Evolutionary conservation across 2,888 invertebrate genomes (phyloP), one percentile per base, ranked within the genome.

Genomic region (Meloe dianella): DNA sequence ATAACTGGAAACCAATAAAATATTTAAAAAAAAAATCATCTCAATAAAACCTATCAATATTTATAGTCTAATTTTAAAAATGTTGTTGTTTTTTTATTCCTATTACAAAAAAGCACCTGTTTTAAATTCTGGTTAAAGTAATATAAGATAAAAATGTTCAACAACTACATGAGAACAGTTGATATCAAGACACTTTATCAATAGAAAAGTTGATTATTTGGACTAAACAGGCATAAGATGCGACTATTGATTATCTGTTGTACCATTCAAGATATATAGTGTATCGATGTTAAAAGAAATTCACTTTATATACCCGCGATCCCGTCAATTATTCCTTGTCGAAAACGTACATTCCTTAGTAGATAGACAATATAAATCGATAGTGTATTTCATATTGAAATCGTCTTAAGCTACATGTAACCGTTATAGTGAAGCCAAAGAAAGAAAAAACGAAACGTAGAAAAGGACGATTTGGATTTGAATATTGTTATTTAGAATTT

Each of bases 301-400:
- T 78, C 79, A 80, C 78, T 80, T 80, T 79, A 76, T 77, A 78
- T 27, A 54, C 14, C 78, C 75, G 70, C 76, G 78, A 79, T 79
- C 79, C 80, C 76, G 80, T 80, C 81, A 81, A 82, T 82, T 82
- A 82, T 80, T 80, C 77, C 76, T 73, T 75, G 80, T 80, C 80
- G 78, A 78, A 71, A 62, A 64, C 57, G 41, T 61, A 64, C 69
- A 66, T 69, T 54, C 64, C 66, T 64, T 47, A 24, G 61, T 47
- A 66, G 69, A 69, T 64, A 24, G 20, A 2, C 47, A 20, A 12
- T 3, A 51, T 51, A 51, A 51, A 51, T 51, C 51, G 51, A 51
- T 51, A 22, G 22, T 51, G 51, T 51, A 24, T 22, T 51, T 51
- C 51, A 24, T 51, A 51, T 24, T 51, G 51, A 24, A 22, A 51